phyloP scores from a whole-genome alignment of 1,140 invertebrate species.

The Zaprionus davidi region DNA sequence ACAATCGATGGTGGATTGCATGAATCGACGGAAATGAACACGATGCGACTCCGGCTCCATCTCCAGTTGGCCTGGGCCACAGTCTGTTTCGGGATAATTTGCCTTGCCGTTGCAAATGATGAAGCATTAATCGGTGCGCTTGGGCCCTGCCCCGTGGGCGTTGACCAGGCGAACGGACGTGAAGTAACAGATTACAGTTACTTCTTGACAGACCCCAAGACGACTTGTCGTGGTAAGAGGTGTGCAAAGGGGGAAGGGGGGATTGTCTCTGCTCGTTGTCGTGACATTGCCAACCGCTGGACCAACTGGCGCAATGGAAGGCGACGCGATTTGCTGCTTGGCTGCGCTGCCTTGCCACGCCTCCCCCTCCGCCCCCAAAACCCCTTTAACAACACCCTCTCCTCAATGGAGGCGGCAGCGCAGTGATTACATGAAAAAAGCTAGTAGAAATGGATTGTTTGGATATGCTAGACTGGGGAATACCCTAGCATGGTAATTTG shows the following conservation, averaged over 20 bases:
- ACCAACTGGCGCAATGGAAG: constrained; percentile 23
- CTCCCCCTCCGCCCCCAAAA: constrained; percentile 12
- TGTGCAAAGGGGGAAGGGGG: neutral
- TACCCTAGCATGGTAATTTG: neutral
- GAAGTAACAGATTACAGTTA: constrained; percentile 42
- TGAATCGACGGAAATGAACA: constrained; percentile 9
- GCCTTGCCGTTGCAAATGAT: constrained; percentile 66
- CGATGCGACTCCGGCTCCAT: neutral
- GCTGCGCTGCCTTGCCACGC: constrained; percentile 45
- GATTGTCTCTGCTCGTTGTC: neutral
- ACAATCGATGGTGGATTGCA: constrained; percentile 53
- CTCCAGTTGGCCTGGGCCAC: constrained; percentile 31
- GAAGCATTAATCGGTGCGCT: constrained; percentile 67
- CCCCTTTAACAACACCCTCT: neutral
- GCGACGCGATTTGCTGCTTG: constrained; percentile 78
- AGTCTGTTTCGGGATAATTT: constrained; percentile 60
- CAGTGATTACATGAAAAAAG: constrained; percentile 61
- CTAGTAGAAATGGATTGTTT: constrained; percentile 18
- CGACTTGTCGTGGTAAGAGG: neutral
- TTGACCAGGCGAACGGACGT: constrained; percentile 47
- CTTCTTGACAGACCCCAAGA: constrained; percentile 31
- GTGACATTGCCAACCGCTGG: constrained; percentile 28
- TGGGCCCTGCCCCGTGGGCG: constrained; percentile 65
- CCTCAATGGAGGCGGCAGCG: constrained; percentile 16
- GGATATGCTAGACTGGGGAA: neutral